Conservation (phyloP, 2,888 invertebrate genomes). For the Pediacus dermestoides region DNA sequence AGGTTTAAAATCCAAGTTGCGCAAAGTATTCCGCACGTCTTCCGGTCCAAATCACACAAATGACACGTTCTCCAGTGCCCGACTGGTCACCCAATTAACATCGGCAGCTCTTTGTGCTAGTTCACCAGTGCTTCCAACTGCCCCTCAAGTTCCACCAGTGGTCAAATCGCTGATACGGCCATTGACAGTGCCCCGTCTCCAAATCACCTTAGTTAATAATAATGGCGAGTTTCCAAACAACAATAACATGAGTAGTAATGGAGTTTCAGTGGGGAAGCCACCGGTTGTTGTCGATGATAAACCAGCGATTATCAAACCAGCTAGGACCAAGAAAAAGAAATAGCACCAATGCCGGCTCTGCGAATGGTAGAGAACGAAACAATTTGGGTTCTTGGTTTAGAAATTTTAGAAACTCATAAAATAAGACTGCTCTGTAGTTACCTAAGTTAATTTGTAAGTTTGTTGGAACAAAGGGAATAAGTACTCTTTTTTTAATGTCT, state of each 20-base stretch:
- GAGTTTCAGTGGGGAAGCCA: conserved; percentile 12
- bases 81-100: conserved; percentile 57
- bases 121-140: conserved; percentile 57
- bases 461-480: too few species aligned
- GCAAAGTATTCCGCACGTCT: conserved; percentile 57
- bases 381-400: too few species aligned
- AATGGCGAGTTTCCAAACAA: conserved; percentile 37
- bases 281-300: conserved; percentile 30
- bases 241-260: conserved; percentile 19
- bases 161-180: conserved; percentile 58
- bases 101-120: conserved; percentile 60
- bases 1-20: conserved; percentile 56
- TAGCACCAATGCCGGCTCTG: conserved; percentile 43
- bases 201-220: conserved; percentile 48
- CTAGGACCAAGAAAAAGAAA: conserved; percentile 52
- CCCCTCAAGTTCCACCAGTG: conserved; percentile 52
- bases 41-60: conserved; percentile 47
- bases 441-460: too few species aligned
- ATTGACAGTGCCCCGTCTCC: conserved; percentile 56
- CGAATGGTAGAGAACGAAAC: conserved; percentile 37
- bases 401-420: too few species aligned
- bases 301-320: conserved; percentile 44
- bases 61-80: conserved; percentile 49
- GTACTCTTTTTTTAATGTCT: too few species aligned
- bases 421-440: too few species aligned